Percentiles rank a stretch among this genome's conserved stretches.
Conservation (phyloP, 2,797 vertebrate species). For the Calcarius lapponicus region DNA sequence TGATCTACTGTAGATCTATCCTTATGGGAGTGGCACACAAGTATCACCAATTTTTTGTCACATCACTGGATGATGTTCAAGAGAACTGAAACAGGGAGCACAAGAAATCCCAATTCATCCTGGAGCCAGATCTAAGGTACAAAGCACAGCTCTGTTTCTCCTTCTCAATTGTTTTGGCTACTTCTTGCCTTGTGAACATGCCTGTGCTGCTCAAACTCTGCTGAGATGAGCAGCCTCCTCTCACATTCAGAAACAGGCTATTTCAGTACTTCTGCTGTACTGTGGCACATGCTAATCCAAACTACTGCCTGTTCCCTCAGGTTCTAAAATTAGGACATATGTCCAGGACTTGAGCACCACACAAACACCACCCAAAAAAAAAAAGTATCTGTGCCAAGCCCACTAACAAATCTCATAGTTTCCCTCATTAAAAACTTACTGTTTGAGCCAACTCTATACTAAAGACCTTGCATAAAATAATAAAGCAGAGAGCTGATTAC, state of each 20-base stretch:
- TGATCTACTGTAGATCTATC: fast-evolving
- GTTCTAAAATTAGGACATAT: neutral
- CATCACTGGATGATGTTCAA: neutral
- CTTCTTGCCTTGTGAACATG: neutral
- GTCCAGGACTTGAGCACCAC: neutral
- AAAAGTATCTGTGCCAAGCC: neutral
- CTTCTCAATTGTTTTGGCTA: neutral
- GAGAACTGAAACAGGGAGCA: neutral
- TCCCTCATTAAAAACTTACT: neutral
- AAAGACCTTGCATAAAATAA: neutral
- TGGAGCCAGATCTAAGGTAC: neutral
- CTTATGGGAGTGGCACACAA: fast-evolving
- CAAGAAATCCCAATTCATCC: neutral
- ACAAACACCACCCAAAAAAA: neutral
- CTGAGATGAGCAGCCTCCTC: neutral
- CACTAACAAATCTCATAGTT: neutral
- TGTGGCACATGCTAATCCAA: neutral
- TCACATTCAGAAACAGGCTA: neutral
- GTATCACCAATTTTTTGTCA: neutral
- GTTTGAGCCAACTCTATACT: neutral
- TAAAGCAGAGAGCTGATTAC: neutral
- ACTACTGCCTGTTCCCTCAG: neutral
- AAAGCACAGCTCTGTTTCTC: neutral
- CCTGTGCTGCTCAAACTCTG: neutral
- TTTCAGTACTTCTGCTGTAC: neutral